Conservation (phyloP, 2,113 vertebrate genomes). For the Picathartes gymnocephalus region DNA sequence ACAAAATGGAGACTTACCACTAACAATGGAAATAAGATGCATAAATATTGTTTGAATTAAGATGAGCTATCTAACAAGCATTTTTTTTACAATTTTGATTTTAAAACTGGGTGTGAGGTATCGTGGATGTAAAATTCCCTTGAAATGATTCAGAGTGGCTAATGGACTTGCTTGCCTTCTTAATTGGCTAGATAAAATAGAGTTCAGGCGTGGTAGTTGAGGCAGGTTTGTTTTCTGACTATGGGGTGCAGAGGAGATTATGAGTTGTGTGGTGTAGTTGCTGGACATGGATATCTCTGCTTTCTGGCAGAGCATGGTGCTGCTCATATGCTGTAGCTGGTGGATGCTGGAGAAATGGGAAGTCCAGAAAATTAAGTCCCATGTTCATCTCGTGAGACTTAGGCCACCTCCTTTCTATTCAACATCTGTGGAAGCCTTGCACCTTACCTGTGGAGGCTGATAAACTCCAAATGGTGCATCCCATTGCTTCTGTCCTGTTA, state of each 20-base stretch:
- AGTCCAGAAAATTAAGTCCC: neutral
- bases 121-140: neutral
- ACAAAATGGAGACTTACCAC: neutral
- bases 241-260: neutral
- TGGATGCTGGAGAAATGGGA: neutral
- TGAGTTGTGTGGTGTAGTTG: neutral
- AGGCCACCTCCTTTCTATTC: neutral
- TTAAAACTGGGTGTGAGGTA: neutral
- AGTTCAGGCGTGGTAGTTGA: neutral
- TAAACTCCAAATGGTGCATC: neutral
- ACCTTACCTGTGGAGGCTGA: neutral
- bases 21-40: neutral
- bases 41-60: neutral
- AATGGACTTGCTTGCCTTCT: neutral
- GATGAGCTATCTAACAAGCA: neutral
- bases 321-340: neutral
- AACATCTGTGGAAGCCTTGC: neutral
- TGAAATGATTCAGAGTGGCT: neutral
- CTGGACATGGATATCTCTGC: neutral
- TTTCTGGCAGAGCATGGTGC: neutral
- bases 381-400: neutral
- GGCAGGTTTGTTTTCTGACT: neutral
- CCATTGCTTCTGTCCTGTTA: neutral
- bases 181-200: neutral
- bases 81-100: neutral